These are phyloP conservation scores for Nasonia vitripennis DNA, from an alignment of 1,140 invertebrate species.

Conservation along the genomic window DNA sequence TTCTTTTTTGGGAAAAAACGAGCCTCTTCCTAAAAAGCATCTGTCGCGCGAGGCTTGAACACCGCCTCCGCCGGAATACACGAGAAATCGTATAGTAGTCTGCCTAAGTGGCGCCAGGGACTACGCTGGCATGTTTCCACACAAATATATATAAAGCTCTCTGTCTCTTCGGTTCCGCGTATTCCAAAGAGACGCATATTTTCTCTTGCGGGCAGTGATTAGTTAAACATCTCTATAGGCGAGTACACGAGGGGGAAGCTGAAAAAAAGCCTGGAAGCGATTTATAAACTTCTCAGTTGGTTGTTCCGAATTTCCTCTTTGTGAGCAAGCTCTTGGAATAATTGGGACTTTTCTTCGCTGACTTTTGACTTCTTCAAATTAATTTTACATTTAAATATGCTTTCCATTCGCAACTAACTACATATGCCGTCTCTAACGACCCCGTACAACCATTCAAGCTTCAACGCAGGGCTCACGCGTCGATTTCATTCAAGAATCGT, in stretches of 20 bases:
- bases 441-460: no score
- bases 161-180: constrained; percentile 51
- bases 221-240: constrained; percentile 67
- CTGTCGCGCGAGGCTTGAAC: not conserved
- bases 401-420: no score
- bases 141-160: constrained; percentile 57
- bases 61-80: not conserved
- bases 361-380: not conserved
- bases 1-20: not conserved
- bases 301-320: constrained; percentile 20
- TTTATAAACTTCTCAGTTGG: constrained; percentile 62
- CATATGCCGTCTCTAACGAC: no score
- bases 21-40: not conserved
- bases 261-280: constrained; percentile 66
- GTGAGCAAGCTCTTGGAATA: constrained; percentile 13
- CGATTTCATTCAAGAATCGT: not conserved
- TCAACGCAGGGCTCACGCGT: not conserved
- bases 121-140: constrained; percentile 58
- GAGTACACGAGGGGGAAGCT: constrained; percentile 54
- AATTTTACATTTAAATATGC: no score
- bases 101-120: constrained; percentile 51
- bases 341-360: not conserved
- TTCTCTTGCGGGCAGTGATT: constrained; percentile 62
- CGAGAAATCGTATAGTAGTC: constrained; percentile 22
- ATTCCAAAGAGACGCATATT: constrained; percentile 60